These are phyloP conservation scores for Aphidoletes aphidimyza DNA, from an alignment of 2,888 invertebrate genomes.

Conservation along the genomic window DNA sequence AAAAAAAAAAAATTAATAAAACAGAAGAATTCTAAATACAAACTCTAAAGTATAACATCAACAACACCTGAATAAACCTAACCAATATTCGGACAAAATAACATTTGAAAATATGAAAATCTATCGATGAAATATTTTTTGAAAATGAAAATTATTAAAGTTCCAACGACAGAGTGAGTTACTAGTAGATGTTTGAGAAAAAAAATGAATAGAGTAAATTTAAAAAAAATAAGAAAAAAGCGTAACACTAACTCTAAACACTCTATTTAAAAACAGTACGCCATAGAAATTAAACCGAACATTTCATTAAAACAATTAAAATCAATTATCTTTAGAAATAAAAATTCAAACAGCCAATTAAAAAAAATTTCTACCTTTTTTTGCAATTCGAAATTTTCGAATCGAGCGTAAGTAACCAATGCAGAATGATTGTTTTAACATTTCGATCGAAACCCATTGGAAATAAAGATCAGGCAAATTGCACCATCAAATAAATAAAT, in stretches of 20 bases:
- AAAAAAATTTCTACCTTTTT: conserved; percentile 38
- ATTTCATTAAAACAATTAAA: conserved; percentile 49
- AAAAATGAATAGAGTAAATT: neutral
- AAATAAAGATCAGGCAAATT: conserved; percentile 5
- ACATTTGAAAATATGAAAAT: neutral
- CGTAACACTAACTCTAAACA: neutral
- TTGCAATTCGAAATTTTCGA: conserved; percentile 23
- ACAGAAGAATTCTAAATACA: conserved; percentile 1
- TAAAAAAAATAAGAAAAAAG: too few species aligned
- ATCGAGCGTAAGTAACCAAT: conserved; percentile 24
- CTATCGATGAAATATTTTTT: conserved; percentile 36
- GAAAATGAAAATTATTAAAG: conserved; percentile 23
- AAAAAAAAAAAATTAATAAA: neutral
- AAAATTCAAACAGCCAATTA: neutral
- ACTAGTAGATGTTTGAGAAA: neutral
- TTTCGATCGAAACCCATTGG: conserved; percentile 1
- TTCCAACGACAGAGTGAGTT: conserved; percentile 19
- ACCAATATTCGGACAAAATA: neutral
- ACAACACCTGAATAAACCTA: neutral
- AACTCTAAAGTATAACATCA: neutral
- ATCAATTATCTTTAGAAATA: conserved; percentile 25
- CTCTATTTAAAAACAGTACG: neutral
- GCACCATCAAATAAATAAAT: neutral
- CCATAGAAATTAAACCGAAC: neutral
- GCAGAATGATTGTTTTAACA: conserved; percentile 23